Evolutionary conservation across 2,113 vertebrate species (phyloP).

Genomic region (Amblyopsis rosae): DNA sequence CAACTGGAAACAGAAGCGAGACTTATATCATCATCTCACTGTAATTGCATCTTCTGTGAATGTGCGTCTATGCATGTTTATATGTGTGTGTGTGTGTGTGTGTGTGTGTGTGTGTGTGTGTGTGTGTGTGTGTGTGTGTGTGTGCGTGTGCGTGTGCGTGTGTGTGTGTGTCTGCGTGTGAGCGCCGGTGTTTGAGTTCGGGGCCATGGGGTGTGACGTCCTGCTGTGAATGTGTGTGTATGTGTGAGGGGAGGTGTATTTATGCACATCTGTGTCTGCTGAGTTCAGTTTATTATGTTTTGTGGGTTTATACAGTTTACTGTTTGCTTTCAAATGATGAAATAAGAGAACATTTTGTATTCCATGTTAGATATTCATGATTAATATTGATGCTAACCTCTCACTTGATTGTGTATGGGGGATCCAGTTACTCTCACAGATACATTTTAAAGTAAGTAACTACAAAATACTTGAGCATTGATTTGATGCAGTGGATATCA

Average conservation of each 20-base stretch:
- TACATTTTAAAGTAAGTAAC: too few species aligned
- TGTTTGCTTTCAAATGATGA: too few species aligned
- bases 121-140: constrained; percentile 10
- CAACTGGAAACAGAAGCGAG: constrained; percentile 48
- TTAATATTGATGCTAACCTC: too few species aligned
- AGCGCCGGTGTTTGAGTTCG: not conserved
- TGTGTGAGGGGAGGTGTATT: not conserved
- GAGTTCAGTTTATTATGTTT: too few species aligned
- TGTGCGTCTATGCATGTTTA: not conserved
- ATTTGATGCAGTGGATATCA: too few species aligned
- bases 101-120: not conserved
- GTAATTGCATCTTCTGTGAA: constrained; percentile 57
- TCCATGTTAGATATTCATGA: too few species aligned
- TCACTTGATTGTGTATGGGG: too few species aligned
- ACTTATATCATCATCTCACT: constrained; percentile 49
- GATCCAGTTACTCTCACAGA: too few species aligned
- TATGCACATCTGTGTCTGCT: not conserved
- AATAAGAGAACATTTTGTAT: too few species aligned
- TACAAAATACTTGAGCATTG: too few species aligned
- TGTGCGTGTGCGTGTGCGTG: not conserved
- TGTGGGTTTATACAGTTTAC: too few species aligned
- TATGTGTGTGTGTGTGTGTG: constrained; percentile 9
- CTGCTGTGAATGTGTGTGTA: constrained; percentile 7
- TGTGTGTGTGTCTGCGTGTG: not conserved
- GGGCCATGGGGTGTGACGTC: constrained; percentile 7